phyloP scores from a whole-genome alignment of 2,888 invertebrate genomes.

The Drosophila rellima region DNA sequence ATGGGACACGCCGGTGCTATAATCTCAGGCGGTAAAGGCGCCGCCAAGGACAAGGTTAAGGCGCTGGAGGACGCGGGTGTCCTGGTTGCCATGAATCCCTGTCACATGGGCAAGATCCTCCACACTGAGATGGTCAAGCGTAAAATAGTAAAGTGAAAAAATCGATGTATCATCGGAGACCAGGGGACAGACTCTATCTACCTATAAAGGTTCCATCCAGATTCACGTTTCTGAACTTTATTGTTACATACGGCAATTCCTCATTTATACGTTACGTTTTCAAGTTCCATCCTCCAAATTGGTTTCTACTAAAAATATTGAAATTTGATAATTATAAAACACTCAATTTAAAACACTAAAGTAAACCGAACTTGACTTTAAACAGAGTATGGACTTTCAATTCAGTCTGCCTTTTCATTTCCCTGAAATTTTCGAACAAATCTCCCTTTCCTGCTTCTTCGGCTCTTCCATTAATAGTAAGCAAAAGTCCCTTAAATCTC shows the following conservation, averaged over 20 bases:
- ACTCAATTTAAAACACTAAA: neutral
- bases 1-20: conserved; percentile 99
- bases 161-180: no score
- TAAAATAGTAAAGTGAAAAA: conserved; percentile 85
- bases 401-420: no score
- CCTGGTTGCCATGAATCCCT: conserved; percentile 96
- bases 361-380: no score
- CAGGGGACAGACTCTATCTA: neutral
- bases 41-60: conserved; percentile 98
- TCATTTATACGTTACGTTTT: neutral
- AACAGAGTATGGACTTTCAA: no score
- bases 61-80: conserved; percentile 97
- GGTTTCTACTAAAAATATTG: neutral
- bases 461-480: no score
- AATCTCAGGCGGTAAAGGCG: conserved; percentile 99
- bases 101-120: conserved; percentile 95
- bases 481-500: no score
- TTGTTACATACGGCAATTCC: neutral
- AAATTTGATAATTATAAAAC: neutral
- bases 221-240: conserved; percentile 1
- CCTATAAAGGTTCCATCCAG: neutral
- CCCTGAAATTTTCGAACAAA: no score
- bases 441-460: no score
- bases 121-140: conserved; percentile 94
- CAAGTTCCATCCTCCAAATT: neutral